Evolutionary conservation across 2,113 vertebrate species (phyloP).

Genomic region (Paramisgurnus dabryanus): DNA sequence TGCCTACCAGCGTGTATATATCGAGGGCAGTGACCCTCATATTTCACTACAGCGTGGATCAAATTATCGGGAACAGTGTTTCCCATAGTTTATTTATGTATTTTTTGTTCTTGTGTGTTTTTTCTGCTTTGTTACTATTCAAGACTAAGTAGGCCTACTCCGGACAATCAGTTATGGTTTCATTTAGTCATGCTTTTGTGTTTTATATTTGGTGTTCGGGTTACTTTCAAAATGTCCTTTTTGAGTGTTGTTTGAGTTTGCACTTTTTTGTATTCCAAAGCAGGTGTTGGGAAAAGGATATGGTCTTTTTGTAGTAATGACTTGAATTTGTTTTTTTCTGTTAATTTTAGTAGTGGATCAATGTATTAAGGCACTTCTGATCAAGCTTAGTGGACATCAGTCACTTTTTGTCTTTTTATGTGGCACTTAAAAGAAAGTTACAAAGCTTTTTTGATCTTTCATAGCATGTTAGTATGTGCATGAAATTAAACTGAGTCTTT

Average conservation of each 20-base stretch:
- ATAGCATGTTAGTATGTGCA: slow-evolving; percentile 22
- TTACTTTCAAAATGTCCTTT: background rate
- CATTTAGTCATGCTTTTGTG: background rate
- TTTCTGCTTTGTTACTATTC: background rate
- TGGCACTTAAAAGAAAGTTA: slow-evolving; percentile 16
- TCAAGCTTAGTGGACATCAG: background rate
- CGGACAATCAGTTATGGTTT: background rate
- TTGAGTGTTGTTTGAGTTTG: background rate
- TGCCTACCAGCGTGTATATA: slow-evolving; percentile 94
- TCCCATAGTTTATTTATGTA: slow-evolving; percentile 90
- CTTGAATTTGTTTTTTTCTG: background rate
- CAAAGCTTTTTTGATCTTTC: background rate
- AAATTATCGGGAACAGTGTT: slow-evolving; percentile 98
- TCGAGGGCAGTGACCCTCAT: slow-evolving; percentile 97
- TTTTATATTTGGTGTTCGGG: background rate
- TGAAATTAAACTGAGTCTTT: background rate
- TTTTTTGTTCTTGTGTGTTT: slow-evolving; percentile 55
- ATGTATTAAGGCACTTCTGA: background rate
- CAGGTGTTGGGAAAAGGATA: slow-evolving; percentile 12
- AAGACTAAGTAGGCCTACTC: background rate
- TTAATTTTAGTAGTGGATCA: background rate
- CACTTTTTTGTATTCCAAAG: background rate
- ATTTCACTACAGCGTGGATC: slow-evolving; percentile 93
- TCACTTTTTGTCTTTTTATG: background rate
- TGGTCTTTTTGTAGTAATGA: background rate